Base-by-base conservation (phyloP, 2,113 vertebrate genomes). In the Ophiodon elongatus region DNA sequence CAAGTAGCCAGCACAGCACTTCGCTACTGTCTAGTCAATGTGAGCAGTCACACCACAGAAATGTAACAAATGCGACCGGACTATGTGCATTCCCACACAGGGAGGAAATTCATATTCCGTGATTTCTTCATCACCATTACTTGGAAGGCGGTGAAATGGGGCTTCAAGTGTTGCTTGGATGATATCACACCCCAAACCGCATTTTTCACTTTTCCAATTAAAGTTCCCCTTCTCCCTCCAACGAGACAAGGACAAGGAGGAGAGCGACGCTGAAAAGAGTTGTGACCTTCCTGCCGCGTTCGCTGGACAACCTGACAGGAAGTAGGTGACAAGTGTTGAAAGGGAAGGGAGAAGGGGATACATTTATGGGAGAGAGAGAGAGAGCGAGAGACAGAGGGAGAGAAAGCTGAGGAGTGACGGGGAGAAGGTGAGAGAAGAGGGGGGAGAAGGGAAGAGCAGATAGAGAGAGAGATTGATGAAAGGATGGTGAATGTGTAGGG, bases 311-410 rank as follows among this genome's bases (percentile, higher is more conserved):
- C 81, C 90, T 91, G 90, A 89, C 90, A 91, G 82, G 87, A 93
- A 91, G 85, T 85, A 88, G 92, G 85, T 92, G 93, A 93, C 91
- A 93, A 91, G 92, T 94, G 92, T 89, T 93, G 88, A 93, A 91
- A 93, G 71, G 79, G 75, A 91, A 72, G 90, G 84, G 88, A 91
- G 88, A 92, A 89, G 86, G 72, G 67, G 77, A 91, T 56, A 79
- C 64, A 83, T 68, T 85, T 70, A 47, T 59, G 56, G 74, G 78
- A 67, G 63, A 60, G 56, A 73, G 37, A 41, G 3, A 54, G 52
- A 54, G 62, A 73, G 21, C n/a, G 37, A 41, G 25, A 77, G 65
- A 67, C 60, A 71, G 15, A 41, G 33, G 25, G 59, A 27, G 41
- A 47, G 66, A 68, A 60, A 82, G 83, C 59, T 59, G 33, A 69